phyloP scores from a whole-genome alignment of 2,888 invertebrate genomes.

The Polydrusus tereticollis region DNA sequence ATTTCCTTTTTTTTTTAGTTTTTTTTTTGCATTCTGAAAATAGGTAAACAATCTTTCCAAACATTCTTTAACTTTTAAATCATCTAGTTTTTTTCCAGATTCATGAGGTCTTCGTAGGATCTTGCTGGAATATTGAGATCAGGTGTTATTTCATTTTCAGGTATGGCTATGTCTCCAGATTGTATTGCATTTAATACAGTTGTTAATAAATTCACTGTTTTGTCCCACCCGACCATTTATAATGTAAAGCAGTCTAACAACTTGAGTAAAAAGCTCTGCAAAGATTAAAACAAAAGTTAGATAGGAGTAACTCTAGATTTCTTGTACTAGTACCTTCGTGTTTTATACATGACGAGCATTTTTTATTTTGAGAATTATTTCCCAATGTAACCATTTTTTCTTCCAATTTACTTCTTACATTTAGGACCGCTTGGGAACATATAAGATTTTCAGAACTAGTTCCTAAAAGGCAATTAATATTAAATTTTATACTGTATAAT shows the following conservation, averaged over 20 bases:
- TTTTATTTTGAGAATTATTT: background rate
- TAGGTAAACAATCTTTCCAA: background rate
- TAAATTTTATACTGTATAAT: background rate
- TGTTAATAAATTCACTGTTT: background rate
- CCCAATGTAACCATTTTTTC: background rate
- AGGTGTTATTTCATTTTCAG: background rate
- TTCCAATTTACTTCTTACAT: background rate
- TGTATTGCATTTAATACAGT: background rate
- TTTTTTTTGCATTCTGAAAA: background rate
- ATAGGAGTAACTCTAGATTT: background rate
- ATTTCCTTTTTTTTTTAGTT: background rate
- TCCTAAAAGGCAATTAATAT: background rate
- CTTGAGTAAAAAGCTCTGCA: background rate
- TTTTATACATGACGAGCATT: background rate
- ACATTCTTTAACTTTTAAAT: background rate
- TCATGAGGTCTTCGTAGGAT: background rate
- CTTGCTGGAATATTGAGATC: background rate
- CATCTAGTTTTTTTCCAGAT: background rate
- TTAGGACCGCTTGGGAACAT: background rate
- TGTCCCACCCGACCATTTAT: background rate
- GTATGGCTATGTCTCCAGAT: background rate
- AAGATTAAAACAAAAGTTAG: background rate
- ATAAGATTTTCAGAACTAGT: background rate
- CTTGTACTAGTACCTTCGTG: background rate
- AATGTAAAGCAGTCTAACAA: background rate